Percentiles rank a stretch among this genome's conserved stretches.
Evolutionary conservation across 2,797 vertebrate species (phyloP).

Genomic region (Sarcophilus harrisii): DNA sequence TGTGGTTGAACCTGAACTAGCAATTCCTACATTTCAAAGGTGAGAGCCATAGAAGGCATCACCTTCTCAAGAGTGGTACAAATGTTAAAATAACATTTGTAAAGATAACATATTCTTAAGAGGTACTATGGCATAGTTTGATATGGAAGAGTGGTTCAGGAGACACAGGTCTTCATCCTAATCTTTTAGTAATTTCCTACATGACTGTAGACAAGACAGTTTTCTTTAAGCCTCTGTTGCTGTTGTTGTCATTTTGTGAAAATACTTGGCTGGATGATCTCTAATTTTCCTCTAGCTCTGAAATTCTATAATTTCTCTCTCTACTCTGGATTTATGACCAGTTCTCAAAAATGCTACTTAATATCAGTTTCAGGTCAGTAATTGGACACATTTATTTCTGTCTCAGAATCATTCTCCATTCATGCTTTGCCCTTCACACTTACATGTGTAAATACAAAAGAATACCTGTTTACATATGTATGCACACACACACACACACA

Average conservation of each 20-base stretch:
- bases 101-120: not conserved
- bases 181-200: not conserved
- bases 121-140: not conserved
- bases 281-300: not conserved
- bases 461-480: not conserved
- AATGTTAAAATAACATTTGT: not conserved
- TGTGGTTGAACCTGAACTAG: not conserved
- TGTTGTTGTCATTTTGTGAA: not conserved
- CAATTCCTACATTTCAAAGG: not conserved
- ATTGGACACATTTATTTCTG: not conserved
- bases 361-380: not conserved
- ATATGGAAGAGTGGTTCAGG: not conserved
- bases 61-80: not conserved
- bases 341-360: not conserved
- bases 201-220: not conserved
- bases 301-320: not conserved
- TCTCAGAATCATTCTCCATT: not conserved
- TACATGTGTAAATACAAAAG: not conserved
- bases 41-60: not conserved
- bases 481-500: not conserved
- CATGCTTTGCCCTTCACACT: not conserved
- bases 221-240: not conserved
- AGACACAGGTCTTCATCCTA: not conserved
- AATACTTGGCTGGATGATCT: not conserved
- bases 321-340: not conserved